Conservation (phyloP, 2,888 invertebrate genomes). For the Aelia acuminata region DNA sequence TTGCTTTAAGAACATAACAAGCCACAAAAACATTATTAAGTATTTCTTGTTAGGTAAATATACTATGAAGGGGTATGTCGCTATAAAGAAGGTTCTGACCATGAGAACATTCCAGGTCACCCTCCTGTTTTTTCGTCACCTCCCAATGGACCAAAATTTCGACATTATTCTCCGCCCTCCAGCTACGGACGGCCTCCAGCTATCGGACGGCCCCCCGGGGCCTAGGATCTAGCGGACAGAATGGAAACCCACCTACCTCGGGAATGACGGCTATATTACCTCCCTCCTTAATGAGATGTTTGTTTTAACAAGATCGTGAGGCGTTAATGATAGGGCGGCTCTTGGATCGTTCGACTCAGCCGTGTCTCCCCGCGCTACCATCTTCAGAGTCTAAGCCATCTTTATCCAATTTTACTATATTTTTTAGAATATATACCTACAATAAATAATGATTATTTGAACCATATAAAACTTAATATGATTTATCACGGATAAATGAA, state of each 20-base stretch:
- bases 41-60: too few relatives aligned
- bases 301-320: slow-evolving; percentile 57
- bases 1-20: too few relatives aligned
- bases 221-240: not conserved
- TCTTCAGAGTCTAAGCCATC: not conserved
- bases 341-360: not conserved
- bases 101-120: not conserved
- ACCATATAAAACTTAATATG: too few relatives aligned
- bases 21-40: too few relatives aligned
- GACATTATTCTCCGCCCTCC: slow-evolving; percentile 23
- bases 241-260: not conserved
- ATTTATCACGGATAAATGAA: too few relatives aligned
- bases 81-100: not conserved
- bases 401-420: not conserved
- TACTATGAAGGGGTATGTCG: not conserved
- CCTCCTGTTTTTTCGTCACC: not conserved
- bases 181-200: not conserved
- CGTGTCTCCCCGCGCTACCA: not conserved
- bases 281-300: slow-evolving; percentile 54
- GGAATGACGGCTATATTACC: slow-evolving; percentile 52
- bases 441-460: too few relatives aligned
- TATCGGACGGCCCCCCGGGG: not conserved
- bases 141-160: slow-evolving; percentile 11
- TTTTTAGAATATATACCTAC: too few relatives aligned
- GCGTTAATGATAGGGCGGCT: slow-evolving; percentile 54